Conservation (phyloP, 2,888 invertebrate genomes). For the Syrista parreyssii region DNA sequence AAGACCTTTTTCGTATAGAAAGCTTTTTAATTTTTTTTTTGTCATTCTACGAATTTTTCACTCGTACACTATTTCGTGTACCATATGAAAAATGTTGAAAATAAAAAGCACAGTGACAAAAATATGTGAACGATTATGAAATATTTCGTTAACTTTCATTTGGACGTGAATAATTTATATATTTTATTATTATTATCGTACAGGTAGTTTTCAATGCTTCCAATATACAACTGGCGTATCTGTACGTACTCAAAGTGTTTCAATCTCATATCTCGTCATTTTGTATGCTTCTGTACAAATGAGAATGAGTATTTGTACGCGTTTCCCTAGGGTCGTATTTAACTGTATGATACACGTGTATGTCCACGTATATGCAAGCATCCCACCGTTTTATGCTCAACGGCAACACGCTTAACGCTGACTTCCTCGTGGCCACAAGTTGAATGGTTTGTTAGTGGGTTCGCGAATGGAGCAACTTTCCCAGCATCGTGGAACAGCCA, state of each 20-base stretch:
- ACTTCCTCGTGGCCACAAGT: constrained; percentile 1
- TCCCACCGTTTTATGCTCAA: background rate
- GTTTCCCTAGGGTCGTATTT: background rate
- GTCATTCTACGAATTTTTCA: too few relatives aligned
- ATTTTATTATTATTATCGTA: background rate
- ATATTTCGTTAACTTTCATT: background rate
- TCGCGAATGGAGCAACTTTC: constrained; percentile 18
- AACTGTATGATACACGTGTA: background rate
- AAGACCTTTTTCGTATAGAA: background rate
- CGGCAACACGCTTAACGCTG: background rate
- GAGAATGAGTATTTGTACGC: background rate
- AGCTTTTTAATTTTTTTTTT: background rate
- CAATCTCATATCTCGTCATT: background rate
- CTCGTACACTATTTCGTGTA: too few relatives aligned
- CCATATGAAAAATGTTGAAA: too few relatives aligned
- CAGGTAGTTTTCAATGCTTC: background rate
- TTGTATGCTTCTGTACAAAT: background rate
- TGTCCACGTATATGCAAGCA: background rate
- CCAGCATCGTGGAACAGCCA: constrained; percentile 5
- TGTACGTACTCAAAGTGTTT: background rate
- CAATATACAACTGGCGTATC: background rate
- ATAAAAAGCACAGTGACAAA: too few relatives aligned
- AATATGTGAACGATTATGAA: background rate
- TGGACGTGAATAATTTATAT: background rate
- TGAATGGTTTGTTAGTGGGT: constrained; percentile 47